phyloP scores from a whole-genome alignment of 2,113 vertebrate species.

The Neoarius graeffei region DNA sequence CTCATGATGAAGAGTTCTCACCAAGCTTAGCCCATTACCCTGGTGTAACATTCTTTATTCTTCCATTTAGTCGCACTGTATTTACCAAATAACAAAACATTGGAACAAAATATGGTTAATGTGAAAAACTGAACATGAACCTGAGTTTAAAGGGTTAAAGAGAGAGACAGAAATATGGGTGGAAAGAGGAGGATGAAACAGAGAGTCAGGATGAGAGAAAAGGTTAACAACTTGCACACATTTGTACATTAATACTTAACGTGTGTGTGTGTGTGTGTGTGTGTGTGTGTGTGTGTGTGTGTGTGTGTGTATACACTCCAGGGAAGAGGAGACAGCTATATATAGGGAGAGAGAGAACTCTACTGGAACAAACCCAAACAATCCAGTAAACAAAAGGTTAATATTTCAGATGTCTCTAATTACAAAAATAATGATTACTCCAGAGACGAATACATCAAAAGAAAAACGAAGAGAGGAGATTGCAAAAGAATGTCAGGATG shows the following conservation, averaged over 20 bases:
- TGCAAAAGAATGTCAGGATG: not conserved
- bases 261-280: too few relatives aligned
- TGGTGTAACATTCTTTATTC: not conserved
- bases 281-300: too few relatives aligned
- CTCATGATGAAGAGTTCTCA: not conserved
- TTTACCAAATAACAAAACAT: not conserved
- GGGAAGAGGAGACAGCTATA: not conserved
- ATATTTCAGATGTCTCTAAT: slow-evolving; percentile 7
- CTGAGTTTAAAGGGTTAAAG: not conserved
- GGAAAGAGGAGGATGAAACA: slow-evolving; percentile 4
- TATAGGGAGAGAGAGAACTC: not conserved
- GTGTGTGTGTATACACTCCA: not conserved
- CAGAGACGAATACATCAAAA: not conserved
- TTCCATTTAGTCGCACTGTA: not conserved
- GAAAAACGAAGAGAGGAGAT: not conserved
- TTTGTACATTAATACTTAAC: slow-evolving; percentile 15
- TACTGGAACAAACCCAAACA: not conserved
- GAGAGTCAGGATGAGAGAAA: not conserved
- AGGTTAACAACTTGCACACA: not conserved
- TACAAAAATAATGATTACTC: not conserved
- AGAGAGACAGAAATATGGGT: not conserved
- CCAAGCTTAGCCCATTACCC: not conserved
- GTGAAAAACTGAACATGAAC: not conserved
- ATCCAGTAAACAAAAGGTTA: not conserved
- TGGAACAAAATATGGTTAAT: not conserved